Base-by-base conservation (phyloP, 2,113 vertebrate species). In the Polypterus bichir region DNA sequence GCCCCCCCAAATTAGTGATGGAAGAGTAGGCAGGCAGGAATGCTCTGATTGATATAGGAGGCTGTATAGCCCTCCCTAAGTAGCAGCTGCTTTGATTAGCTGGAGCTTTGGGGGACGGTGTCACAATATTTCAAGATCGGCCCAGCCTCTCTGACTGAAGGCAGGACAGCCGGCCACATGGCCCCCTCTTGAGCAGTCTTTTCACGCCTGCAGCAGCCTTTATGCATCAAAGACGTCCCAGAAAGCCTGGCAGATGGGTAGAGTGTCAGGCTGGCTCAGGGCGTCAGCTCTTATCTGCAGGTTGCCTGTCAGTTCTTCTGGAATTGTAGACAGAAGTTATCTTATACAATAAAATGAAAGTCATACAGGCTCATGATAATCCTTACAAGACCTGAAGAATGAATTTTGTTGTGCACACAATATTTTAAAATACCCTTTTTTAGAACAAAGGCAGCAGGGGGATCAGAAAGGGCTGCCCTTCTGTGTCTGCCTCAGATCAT, bases 171-270 rank as follows among this genome's bases (percentile, higher is more conserved):
- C 80, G 62, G 54, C 78, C 80, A 78, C 79, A 79, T 76, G 82
- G 76, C 62, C 65, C 1, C 1, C 3, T 71, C 76, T 72, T 70
- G 66, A 73, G 68, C 69, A 69, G 76, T 75, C 71, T 76, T 80
- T 82, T 79, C 69, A 80, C 77, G 76, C 64, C 71, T 58, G 59
- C 69, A 9, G 47, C 64, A 68, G 71, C 73, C 72, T 65, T 69
- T 67, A 73, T 69, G 75, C 47, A 10, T 60, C 67, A 63, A 68
- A 77, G 75, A 69, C 76, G 73, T 71, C 75, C 79, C 69, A 61
- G 70, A 67, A 76, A 71, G 62, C 59, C 69, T 65, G 79, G 83
- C 87, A 88, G 85, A 86, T 87, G 85, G 84, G 66, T 47, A 46
- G 52, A 62, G 27, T 27, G 27, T 27, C 27, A 27, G 27, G 27